Evolutionary conservation across 2,113 vertebrate genomes (phyloP), one percentile per base, ranked within the genome.

Genomic region (Entosphenus tridentatus): DNA sequence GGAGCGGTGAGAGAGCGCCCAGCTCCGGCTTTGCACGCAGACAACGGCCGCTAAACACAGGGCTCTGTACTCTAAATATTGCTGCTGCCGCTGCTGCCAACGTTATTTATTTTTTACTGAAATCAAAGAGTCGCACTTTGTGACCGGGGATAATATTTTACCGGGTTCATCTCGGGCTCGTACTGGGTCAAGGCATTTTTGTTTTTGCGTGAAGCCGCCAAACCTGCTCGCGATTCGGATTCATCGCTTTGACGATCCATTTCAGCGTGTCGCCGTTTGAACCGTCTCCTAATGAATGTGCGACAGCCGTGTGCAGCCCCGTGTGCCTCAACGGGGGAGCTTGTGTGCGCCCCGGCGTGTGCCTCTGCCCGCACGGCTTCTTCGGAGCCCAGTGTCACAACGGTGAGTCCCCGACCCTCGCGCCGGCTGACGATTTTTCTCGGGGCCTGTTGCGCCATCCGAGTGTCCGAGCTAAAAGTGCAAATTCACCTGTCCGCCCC

Each of bases 371-470:
- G 54, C 73, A 69, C 67, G 87, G 88, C 75, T 95, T 95, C 79
- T 95, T 85, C 57, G 87, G 90, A 70, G 78, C 78, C 12, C 81
- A 82, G 68, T 96, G 87, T 80, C 87, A 93, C 74, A 91, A 87
- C 67, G 85, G 88, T 92, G 81, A 80, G 73, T 39, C 39, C 6
- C 39, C 5, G 39, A 39, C 39, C 39, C 39, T 39, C 39, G 39
- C 39, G 39, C 39, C 39, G 39, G 39, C 39, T 39, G 39, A 39
- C 39, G 39, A 39, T 5, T 6, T 39, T 6, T 39, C 39, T 39
- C 5, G 39, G 39, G 39, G 39, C 6, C 39, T 39, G 39, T 39
- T 5, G 39, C 6, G 39, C 39, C 6, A 5, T 39, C 39, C 39
- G 39, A 39, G 39, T 39, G 5, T 39, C 2, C 39, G 39, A 39